These are phyloP conservation scores for Lasioglossum lativentre DNA, from an alignment of 2,888 invertebrate genomes.

Conservation along the genomic window DNA sequence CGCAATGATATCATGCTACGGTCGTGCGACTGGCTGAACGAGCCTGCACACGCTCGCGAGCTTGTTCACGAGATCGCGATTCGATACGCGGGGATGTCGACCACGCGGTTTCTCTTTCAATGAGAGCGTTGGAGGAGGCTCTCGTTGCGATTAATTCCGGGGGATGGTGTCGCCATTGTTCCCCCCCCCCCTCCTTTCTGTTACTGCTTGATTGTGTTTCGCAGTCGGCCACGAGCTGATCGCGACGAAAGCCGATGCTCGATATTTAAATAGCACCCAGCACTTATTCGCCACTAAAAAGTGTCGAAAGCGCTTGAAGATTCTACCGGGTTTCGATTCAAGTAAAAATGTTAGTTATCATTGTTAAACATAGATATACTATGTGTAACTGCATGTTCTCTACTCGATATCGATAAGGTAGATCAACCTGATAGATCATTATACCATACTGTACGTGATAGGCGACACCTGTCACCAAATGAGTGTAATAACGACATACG, in stretches of 20 bases:
- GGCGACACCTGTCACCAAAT: no score
- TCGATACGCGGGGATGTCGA: conserved; percentile 59
- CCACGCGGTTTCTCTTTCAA: conserved; percentile 25
- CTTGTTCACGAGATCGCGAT: conserved; percentile 61
- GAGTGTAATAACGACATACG: no score
- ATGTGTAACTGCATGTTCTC: no score
- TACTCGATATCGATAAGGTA: no score
- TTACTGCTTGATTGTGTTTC: not conserved
- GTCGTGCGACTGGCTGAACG: conserved; percentile 40
- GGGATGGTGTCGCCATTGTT: conserved; percentile 17
- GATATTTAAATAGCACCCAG: not conserved
- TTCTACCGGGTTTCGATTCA: not conserved
- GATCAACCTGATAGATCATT: no score
- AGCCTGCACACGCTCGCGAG: conserved; percentile 24
- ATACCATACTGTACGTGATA: no score
- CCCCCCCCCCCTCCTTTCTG: not conserved
- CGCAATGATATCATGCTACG: conserved; percentile 72
- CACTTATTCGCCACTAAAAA: not conserved
- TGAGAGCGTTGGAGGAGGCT: not conserved
- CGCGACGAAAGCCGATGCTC: not conserved
- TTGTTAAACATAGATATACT: no score
- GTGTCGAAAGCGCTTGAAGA: not conserved
- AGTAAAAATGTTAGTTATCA: not conserved
- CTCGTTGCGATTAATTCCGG: conserved; percentile 12
- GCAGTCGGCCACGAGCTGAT: not conserved